Evolutionary conservation across 2,113 vertebrate genomes (phyloP).

Genomic region (Gadus macrocephalus): DNA sequence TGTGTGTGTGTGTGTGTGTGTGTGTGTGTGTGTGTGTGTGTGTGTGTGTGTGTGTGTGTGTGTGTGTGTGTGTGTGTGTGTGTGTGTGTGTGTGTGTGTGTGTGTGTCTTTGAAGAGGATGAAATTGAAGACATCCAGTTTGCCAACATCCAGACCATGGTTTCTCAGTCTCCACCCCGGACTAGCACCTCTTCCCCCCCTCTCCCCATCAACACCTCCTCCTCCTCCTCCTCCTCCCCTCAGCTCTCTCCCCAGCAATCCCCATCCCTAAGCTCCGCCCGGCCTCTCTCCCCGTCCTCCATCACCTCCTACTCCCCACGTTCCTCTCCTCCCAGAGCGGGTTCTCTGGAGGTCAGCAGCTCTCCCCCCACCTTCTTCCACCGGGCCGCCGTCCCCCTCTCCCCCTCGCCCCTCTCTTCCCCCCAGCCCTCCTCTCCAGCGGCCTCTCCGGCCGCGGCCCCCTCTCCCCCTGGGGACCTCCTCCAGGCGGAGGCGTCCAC

Average conservation of each 20-base stretch:
- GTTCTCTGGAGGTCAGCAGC: slow-evolving; percentile 19
- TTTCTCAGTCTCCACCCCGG: neutral
- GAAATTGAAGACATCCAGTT: no score
- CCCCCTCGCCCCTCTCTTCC: neutral
- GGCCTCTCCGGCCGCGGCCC: neutral
- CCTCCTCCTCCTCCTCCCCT: slow-evolving; percentile 3
- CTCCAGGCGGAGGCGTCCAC: neutral
- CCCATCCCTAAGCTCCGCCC: slow-evolving; percentile 1
- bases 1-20: no score
- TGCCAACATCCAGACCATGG: neutral
- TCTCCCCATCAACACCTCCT: neutral
- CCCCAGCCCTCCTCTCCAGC: neutral
- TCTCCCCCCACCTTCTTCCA: neutral
- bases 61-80: no score
- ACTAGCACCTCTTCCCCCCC: neutral
- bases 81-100: no score
- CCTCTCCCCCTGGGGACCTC: neutral
- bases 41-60: no score
- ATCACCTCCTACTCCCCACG: neutral
- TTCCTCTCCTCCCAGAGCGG: slow-evolving; percentile 13
- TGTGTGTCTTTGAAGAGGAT: no score
- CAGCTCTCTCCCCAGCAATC: neutral
- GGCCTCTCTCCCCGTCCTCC: neutral
- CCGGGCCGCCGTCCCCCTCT: slow-evolving; percentile 19
- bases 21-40: no score